Base-by-base conservation (phyloP, 2,888 invertebrate genomes). In the Sphaerophoria taeniata region DNA sequence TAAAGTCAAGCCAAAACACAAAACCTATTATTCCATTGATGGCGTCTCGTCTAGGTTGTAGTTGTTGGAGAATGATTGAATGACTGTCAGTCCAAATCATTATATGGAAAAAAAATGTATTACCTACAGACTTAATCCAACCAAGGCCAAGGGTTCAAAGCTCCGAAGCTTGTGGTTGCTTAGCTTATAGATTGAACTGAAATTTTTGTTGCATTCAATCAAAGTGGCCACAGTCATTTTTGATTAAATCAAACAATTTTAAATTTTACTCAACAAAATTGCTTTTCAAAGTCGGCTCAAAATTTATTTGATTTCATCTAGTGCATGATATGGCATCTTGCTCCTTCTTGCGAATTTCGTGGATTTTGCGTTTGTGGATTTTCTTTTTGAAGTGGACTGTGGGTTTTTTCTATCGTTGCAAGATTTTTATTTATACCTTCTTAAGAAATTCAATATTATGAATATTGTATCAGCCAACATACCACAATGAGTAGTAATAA, bases 91-190 rank as follows among this genome's bases (percentile, higher is more conserved):
- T 16, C 24, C 60, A 12, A 58, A 49, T 72, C 39, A 16, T 4
- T 2, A 58, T 12, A 45, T 74, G 63, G 45, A n/a, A 24, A 36
- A 58, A 58, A n/a, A 53, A 31, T 67, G 9, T 43, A 43, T 39
- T 14, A 65, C 33, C 39, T 24, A 24, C 31, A 3, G 34, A 36
- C 14, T 11, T 14, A 14, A 71, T 16, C 24, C 45, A 53, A 24
- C 60, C 75, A 84, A 84, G 84, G 84, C 80, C 84, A 84, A 84
- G 84, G 84, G 80, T 72, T 60, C 58, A 71, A 43, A 43, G 34
- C 63, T 36, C 49, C 12, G 6, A 16, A 43, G 2, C 7, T 31
- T 11, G 9, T 43, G 43, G 24, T 0, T 11, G 7, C 31, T 49
- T 14, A 63, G 12, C n/a, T 43, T 31, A 11, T 6, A 11, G 9